These are phyloP conservation scores for Armadillidium nasatum DNA, from an alignment of 1,140 invertebrate genomes.

Conservation along the genomic window DNA sequence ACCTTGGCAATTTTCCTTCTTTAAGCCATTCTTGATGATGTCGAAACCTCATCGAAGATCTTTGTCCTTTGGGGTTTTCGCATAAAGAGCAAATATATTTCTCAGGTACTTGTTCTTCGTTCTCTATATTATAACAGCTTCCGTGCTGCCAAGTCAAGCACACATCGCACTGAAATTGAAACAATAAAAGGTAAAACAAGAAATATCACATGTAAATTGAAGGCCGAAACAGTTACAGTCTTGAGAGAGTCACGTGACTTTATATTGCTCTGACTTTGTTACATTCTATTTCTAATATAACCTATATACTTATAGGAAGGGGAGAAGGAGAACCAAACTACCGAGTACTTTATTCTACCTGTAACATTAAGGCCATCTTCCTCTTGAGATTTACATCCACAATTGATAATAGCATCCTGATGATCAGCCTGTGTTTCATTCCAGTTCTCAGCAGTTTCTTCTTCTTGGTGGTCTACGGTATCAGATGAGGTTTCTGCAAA, in stretches of 20 bases:
- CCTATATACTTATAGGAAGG: too few species aligned
- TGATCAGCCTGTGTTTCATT: conserved; percentile 13
- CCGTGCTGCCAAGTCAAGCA: conserved; percentile 17
- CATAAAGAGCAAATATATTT: conserved; percentile 85
- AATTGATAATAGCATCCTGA: conserved; percentile 27
- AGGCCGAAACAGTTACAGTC: too few species aligned
- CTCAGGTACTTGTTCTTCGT: conserved; percentile 46
- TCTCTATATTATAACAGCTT: conserved; percentile 16
- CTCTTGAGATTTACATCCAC: conserved; percentile 21
- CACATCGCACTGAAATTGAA: neutral
- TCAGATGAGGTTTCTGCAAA: too few species aligned
- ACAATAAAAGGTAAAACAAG: too few species aligned
- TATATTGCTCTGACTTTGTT: too few species aligned
- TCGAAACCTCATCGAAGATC: conserved; percentile 76
- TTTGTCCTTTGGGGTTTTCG: conserved; percentile 72
- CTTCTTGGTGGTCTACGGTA: neutral
- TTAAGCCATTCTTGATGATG: conserved; percentile 82
- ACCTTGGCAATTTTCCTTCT: conserved; percentile 17
- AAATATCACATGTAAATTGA: too few species aligned
- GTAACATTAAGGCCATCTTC: conserved; percentile 25
- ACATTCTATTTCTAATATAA: too few species aligned
- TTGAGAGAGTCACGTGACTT: too few species aligned
- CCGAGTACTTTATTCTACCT: neutral
- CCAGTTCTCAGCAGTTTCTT: conserved; percentile 14
- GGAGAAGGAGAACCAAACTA: too few species aligned